Conservation (phyloP, 2,888 invertebrate species). For the Drosophila melanocephala region DNA sequence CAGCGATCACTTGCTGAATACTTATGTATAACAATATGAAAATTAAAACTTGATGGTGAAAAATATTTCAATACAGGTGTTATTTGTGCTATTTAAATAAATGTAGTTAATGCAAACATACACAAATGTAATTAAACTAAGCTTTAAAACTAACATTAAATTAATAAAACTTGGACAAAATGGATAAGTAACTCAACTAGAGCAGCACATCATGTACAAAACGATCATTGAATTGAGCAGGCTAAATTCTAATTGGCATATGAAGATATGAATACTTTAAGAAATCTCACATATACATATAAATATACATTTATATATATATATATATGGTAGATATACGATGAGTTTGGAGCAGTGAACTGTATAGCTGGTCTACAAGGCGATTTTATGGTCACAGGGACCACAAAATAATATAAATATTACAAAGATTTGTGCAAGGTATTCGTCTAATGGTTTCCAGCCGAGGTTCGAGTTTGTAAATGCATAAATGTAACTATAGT, state of each 20-base stretch:
- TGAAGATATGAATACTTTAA: slow-evolving; percentile 30
- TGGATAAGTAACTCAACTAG: slow-evolving; percentile 28
- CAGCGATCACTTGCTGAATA: slow-evolving; percentile 60
- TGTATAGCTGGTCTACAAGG: slow-evolving; percentile 50
- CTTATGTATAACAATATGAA: slow-evolving; percentile 36
- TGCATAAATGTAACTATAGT: slow-evolving; percentile 25
- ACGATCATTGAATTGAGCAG: slow-evolving; percentile 35
- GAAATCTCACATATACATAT: slow-evolving; percentile 22
- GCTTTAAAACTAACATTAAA: slow-evolving; percentile 41
- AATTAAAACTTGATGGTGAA: slow-evolving; percentile 70
- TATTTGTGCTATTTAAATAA: slow-evolving; percentile 75
- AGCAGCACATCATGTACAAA: slow-evolving; percentile 77
- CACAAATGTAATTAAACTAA: slow-evolving; percentile 48
- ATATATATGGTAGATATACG: slow-evolving; percentile 48
- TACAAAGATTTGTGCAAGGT: slow-evolving; percentile 3
- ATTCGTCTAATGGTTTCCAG: slow-evolving; percentile 29
- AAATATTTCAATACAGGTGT: slow-evolving; percentile 74
- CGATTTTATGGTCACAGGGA: slow-evolving; percentile 67
- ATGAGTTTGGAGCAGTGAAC: slow-evolving; percentile 39
- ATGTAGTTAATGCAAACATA: slow-evolving; percentile 54
- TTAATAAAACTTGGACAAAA: slow-evolving; percentile 26
- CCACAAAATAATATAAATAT: slow-evolving; percentile 43
- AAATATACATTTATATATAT: slow-evolving; percentile 25
- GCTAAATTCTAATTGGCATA: slow-evolving; percentile 60
- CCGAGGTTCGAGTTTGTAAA: slow-evolving; percentile 25